These are phyloP conservation scores for Apotomis turbidana DNA, from an alignment of 2,888 invertebrate species.

Conservation along the genomic window DNA sequence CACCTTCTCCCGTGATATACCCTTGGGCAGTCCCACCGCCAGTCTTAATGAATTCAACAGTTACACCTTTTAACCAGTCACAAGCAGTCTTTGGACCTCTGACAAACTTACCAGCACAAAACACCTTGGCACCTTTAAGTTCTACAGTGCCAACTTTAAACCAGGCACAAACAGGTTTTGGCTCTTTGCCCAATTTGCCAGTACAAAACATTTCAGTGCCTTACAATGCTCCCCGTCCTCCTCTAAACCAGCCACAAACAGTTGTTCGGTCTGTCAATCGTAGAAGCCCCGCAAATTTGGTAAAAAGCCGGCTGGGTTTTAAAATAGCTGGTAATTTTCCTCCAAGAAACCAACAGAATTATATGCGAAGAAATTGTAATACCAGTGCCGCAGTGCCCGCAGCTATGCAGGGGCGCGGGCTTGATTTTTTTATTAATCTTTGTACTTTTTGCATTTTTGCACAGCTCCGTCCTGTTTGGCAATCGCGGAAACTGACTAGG, in stretches of 20 bases:
- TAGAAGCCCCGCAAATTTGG: not conserved
- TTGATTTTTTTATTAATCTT: too few species aligned
- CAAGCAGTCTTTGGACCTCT: constrained; percentile 42
- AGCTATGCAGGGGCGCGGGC: too few species aligned
- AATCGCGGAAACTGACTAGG: too few species aligned
- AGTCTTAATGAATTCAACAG: constrained; percentile 42
- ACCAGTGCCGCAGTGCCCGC: too few species aligned
- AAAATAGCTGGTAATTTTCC: not conserved
- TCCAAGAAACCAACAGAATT: not conserved
- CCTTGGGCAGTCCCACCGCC: constrained; percentile 51
- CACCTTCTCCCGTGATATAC: constrained; percentile 36
- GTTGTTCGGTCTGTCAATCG: not conserved
- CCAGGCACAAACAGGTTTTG: too few species aligned
- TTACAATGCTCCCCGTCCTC: too few species aligned
- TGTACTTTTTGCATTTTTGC: too few species aligned
- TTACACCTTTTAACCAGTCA: constrained; percentile 44
- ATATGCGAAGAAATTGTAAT: not conserved
- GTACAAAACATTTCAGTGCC: too few species aligned
- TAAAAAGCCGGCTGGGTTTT: not conserved
- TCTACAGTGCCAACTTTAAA: constrained; percentile 1
- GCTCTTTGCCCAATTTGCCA: too few species aligned
- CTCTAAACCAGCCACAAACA: too few species aligned
- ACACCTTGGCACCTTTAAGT: constrained; percentile 43
- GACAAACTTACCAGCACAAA: constrained; percentile 39
- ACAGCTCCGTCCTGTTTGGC: too few species aligned